Evolutionary conservation across 2,888 invertebrate genomes (phyloP), one percentile per base, ranked within the genome.

Genomic region (Ceriagrion tenellum): DNA sequence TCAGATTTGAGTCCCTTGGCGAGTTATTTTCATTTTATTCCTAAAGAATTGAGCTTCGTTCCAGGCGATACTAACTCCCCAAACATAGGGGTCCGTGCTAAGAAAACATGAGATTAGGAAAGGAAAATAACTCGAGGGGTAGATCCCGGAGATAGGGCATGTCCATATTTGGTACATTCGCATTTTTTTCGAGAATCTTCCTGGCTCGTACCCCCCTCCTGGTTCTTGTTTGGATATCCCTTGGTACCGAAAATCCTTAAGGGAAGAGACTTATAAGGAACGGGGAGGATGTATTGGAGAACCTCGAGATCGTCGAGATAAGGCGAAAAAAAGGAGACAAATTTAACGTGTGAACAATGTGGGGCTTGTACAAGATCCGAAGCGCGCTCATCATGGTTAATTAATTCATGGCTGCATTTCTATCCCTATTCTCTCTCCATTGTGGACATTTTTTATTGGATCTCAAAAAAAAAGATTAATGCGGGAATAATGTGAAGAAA

Each of bases 161-260:
- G 35, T 35, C 81, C 81, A 81, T 35, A 35, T 81, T 81, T 35
- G 81, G 81, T 81, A 35, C 35, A 81, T 35, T 81, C 2, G 81
- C 35, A 35, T 81, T 81, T 81, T 81, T 35, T 35, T 35, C 81
- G 81, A 81, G 30, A 81, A 16, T 69, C 23, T n/a, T 69, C 69
- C n/a, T 69, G n/a, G 6, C 69, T 12, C 6, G 69, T n/a, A 8
- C 81, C 69, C 18, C 12, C 20, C n/a, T 26, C 69, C 13, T 13
- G 81, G 81, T 35, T 10, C 81, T 81, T 35, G 81, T 81, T 81
- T 81, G 81, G 81, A 35, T 81, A 81, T 81, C 81, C 81, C n/a
- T 35, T 35, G 16, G 35, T 16, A 18, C 81, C 16, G 35, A 81
- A 81, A 81, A 81, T 35, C 35, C 81, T 81, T 35, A 16, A 81